These are phyloP conservation scores for Boloria euphrosyne DNA, from an alignment of 2,888 invertebrate species.

Conservation along the genomic window DNA sequence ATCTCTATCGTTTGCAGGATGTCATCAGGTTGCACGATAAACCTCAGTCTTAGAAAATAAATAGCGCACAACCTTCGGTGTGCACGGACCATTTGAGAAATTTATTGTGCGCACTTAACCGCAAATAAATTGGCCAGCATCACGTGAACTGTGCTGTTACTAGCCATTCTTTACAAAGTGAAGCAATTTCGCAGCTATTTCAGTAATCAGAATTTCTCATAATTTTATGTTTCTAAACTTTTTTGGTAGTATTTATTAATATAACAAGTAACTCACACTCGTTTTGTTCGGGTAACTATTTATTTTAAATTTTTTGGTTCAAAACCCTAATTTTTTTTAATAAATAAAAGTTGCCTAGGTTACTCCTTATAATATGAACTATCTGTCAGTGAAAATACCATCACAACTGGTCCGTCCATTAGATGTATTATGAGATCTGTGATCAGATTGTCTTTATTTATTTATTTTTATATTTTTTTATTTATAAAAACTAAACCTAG, in stretches of 20 bases:
- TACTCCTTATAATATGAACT: too few species aligned
- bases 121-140: constrained; percentile 77
- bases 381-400: too few species aligned
- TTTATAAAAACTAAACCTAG: too few species aligned
- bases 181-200: constrained; percentile 49
- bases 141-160: constrained; percentile 63
- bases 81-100: constrained; percentile 79
- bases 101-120: constrained; percentile 81
- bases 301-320: too few species aligned
- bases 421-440: too few species aligned
- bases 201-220: constrained; percentile 40
- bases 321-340: too few species aligned
- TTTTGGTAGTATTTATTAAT: neutral
- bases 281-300: too few species aligned
- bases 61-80: constrained; percentile 75
- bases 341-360: too few species aligned
- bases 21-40: constrained; percentile 41
- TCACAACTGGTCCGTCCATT: too few species aligned
- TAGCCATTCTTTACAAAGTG: constrained; percentile 51
- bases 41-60: constrained; percentile 64
- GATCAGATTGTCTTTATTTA: too few species aligned
- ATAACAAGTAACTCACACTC: too few species aligned
- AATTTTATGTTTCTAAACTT: constrained; percentile 11
- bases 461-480: too few species aligned
- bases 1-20: constrained; percentile 36